A percentile compares a stretch with the other conserved stretches of the same genome.
Conservation (phyloP, 2,888 invertebrate genomes). For the Thysanoteuthis rhombus region DNA sequence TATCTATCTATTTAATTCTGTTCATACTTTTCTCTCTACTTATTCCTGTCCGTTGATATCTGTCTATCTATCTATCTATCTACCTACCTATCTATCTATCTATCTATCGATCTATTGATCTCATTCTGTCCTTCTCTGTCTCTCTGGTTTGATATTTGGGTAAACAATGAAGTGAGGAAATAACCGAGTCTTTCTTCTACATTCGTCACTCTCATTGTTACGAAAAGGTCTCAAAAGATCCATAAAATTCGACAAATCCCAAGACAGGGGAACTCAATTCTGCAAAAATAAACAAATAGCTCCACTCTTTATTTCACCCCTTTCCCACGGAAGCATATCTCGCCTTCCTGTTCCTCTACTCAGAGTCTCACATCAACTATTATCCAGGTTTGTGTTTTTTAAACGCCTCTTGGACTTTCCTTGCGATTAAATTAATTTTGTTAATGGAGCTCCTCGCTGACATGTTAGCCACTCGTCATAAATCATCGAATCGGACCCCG, state of each 20-base stretch:
- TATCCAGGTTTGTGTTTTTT: constrained; percentile 12
- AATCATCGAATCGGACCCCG: not conserved
- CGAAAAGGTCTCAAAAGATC: constrained; percentile 12
- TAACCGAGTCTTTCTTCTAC: not conserved
- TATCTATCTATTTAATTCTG: no score
- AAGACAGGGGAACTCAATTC: not conserved
- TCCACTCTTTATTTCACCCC: not conserved
- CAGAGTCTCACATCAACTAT: not conserved
- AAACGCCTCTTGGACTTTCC: constrained; percentile 12
- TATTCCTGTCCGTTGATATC: no score
- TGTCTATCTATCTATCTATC: not conserved
- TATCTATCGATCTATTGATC: no score
- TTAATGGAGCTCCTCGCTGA: not conserved
- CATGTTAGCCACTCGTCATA: not conserved
- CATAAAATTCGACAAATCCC: not conserved
- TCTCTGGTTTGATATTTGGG: not conserved
- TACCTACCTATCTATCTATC: not conserved
- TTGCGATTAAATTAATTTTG: constrained; percentile 12
- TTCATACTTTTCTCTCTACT: no score
- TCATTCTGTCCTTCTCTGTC: not conserved
- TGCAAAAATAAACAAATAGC: not conserved
- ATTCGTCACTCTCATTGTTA: not conserved
- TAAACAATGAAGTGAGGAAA: not conserved
- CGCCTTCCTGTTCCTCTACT: no score
- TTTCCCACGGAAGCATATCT: not conserved